These are phyloP conservation scores for Tribolium castaneum DNA, from an alignment of 1,140 invertebrate genomes.

Conservation along the genomic window DNA sequence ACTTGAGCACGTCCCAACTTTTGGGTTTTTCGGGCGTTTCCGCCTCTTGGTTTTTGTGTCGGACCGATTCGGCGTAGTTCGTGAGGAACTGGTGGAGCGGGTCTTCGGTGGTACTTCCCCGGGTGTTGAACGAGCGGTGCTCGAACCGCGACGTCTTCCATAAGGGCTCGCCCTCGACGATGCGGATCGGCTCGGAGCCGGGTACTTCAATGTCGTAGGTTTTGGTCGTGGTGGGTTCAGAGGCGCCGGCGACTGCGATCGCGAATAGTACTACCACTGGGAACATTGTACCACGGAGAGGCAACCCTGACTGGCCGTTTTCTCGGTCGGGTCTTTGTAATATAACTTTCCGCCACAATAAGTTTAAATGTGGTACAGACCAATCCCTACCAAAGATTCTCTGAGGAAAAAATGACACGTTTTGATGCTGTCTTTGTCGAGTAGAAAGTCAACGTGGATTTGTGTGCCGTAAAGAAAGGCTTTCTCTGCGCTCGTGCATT, in stretches of 20 bases:
- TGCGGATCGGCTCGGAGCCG: conserved; percentile 67
- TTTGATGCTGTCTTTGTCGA: conserved; percentile 43
- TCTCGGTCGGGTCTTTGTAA: conserved; percentile 40
- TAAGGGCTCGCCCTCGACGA: conserved; percentile 64
- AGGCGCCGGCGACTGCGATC: conserved; percentile 6
- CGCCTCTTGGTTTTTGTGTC: conserved; percentile 63
- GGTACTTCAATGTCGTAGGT: conserved; percentile 66
- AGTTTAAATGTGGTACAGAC: conserved; percentile 53
- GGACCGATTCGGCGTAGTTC: conserved; percentile 70
- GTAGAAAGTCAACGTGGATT: conserved; percentile 45
- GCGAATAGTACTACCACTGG: conserved; percentile 31
- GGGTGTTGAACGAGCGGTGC: conserved; percentile 36
- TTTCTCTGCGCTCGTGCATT: conserved; percentile 37
- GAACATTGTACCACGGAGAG: conserved; percentile 44
- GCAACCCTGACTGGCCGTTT: conserved; percentile 50
- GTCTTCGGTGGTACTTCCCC: conserved; percentile 6
- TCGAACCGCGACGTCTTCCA: conserved; percentile 48
- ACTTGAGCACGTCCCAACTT: conserved; percentile 66
- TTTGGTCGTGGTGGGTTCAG: conserved; percentile 41
- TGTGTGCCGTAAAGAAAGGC: conserved; percentile 43
- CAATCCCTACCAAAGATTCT: conserved; percentile 45
- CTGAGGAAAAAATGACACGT: conserved; percentile 44
- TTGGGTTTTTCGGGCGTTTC: conserved; percentile 63
- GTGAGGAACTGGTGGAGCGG: conserved; percentile 70
- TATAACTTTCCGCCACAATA: conserved; percentile 56